Evolutionary conservation across 2,797 vertebrate species (phyloP).

Genomic region (Argya squamiceps): DNA sequence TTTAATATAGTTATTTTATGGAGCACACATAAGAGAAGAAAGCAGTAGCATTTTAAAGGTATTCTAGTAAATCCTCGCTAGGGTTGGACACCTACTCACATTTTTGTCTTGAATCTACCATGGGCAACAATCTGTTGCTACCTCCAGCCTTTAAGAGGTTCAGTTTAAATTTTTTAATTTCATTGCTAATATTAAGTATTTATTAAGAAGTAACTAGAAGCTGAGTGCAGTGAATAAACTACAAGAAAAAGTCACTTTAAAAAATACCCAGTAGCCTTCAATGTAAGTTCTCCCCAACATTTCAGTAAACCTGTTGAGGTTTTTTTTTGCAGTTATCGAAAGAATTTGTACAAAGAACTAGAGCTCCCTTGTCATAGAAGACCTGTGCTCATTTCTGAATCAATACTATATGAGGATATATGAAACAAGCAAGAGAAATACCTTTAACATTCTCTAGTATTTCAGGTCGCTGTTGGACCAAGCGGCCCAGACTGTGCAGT

Average conservation of each 20-base stretch:
- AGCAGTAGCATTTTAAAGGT: neutral
- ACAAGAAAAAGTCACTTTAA: neutral
- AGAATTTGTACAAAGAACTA: neutral
- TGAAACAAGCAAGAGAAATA: constrained; percentile 53
- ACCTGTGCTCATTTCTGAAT: neutral
- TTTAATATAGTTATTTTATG: neutral
- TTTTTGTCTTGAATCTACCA: neutral
- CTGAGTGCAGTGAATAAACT: neutral
- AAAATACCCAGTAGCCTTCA: neutral
- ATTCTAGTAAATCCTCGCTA: neutral
- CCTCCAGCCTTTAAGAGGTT: neutral
- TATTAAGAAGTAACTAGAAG: neutral
- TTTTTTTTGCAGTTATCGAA: neutral
- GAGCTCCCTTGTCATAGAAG: neutral
- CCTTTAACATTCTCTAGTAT: constrained; percentile 86
- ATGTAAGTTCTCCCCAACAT: neutral
- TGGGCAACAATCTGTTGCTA: neutral
- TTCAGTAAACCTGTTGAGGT: neutral
- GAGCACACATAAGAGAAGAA: neutral
- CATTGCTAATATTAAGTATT: neutral
- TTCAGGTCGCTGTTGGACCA: constrained; percentile 88
- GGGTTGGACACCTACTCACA: neutral
- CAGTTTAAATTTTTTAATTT: neutral
- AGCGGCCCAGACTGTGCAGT: constrained; percentile 90
- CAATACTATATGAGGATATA: neutral